Evolutionary conservation across 2,888 invertebrate genomes (phyloP).

Genomic region (Steinernema scapterisci): DNA sequence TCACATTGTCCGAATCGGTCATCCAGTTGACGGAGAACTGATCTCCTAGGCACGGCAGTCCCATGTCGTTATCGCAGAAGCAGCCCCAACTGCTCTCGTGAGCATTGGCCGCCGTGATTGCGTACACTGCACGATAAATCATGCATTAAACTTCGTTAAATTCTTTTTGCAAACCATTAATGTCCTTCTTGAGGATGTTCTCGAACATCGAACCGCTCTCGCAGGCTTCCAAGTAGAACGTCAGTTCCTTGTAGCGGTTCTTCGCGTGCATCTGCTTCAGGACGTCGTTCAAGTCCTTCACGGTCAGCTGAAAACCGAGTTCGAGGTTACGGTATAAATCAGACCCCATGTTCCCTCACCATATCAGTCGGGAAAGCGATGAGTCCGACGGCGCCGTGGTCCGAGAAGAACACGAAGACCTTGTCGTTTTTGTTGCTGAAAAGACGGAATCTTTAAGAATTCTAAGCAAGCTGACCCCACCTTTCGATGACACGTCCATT

Average conservation of each 20-base stretch:
- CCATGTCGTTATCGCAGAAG: constrained; percentile 71
- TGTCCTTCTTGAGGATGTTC: constrained; percentile 70
- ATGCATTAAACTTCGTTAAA: constrained; percentile 16
- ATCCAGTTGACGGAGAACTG: constrained; percentile 75
- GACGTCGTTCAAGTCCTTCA: constrained; percentile 67
- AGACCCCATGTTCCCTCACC: constrained; percentile 50
- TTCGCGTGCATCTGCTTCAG: constrained; percentile 70
- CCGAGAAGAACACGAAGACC: constrained; percentile 74
- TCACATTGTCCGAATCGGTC: constrained; percentile 72
- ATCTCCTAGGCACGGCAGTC: constrained; percentile 71
- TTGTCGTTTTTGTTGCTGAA: constrained; percentile 73
- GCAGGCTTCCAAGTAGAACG: constrained; percentile 75
- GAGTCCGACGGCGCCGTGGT: constrained; percentile 74
- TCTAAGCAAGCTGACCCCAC: constrained; percentile 48
- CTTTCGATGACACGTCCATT: constrained; percentile 71
- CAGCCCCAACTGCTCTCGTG: constrained; percentile 74
- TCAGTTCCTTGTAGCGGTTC: constrained; percentile 71
- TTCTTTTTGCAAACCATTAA: constrained; percentile 69
- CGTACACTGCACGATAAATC: constrained; percentile 71
- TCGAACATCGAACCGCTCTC: constrained; percentile 75
- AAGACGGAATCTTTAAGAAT: constrained; percentile 60
- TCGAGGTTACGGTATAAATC: constrained; percentile 8
- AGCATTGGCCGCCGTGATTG: constrained; percentile 73
- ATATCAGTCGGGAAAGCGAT: constrained; percentile 72
- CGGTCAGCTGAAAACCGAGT: constrained; percentile 67